A percentile compares a stretch with the other conserved stretches of the same genome.
phyloP scores from a whole-genome alignment of 1,140 invertebrate species.

The Drosophila ficusphila region DNA sequence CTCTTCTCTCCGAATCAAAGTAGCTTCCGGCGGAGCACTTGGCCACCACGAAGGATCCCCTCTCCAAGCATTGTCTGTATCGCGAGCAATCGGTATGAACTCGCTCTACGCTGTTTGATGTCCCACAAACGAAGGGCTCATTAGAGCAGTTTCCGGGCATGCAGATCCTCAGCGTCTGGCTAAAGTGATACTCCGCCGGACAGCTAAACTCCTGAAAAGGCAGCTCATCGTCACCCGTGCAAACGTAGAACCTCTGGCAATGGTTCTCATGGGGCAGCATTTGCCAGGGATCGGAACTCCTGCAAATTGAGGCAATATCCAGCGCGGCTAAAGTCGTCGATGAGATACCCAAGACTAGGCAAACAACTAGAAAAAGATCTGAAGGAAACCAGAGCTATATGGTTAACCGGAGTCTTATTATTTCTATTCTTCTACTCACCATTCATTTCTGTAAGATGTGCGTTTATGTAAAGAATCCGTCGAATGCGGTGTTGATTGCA shows the following conservation, averaged over 20 bases:
- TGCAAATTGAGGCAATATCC: conserved; percentile 7
- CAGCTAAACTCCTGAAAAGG: conserved; percentile 55
- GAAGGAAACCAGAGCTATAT: too few species aligned
- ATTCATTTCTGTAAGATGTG: conserved; percentile 13
- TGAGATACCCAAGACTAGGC: conserved; percentile 1
- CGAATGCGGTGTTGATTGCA: conserved; percentile 24
- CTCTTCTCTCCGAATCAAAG: conserved; percentile 22
- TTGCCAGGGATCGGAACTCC: conserved; percentile 23
- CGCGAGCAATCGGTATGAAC: conserved; percentile 32
- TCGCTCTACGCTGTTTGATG: conserved; percentile 22
- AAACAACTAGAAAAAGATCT: conserved; percentile 6
- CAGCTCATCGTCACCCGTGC: conserved; percentile 27
- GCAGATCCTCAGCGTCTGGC: conserved; percentile 20
- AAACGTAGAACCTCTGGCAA: conserved; percentile 64
- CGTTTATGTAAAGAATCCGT: conserved; percentile 11
- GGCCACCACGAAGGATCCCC: conserved; percentile 21
- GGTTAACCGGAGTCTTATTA: background rate
- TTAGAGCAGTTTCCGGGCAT: conserved; percentile 33
- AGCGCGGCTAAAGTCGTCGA: background rate
- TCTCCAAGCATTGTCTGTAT: conserved; percentile 30
- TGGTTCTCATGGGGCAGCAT: conserved; percentile 27
- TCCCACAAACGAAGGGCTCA: background rate
- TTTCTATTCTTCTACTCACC: conserved; percentile 6
- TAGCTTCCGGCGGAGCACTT: conserved; percentile 41
- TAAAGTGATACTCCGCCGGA: conserved; percentile 41